These are phyloP conservation scores for Xestia sexstrigata DNA, from an alignment of 2,888 invertebrate genomes.

Conservation along the genomic window DNA sequence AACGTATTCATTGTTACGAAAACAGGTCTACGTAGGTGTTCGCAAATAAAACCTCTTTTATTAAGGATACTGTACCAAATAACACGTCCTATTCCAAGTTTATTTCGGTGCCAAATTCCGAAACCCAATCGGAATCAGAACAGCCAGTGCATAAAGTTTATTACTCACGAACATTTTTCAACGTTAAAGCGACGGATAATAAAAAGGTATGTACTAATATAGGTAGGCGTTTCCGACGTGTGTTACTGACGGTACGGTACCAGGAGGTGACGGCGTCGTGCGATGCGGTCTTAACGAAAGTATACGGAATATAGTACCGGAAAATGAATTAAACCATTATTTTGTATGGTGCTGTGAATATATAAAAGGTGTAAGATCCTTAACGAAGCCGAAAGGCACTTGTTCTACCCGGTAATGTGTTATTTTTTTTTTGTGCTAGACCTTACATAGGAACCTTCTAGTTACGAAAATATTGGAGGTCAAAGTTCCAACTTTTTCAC, in stretches of 20 bases:
- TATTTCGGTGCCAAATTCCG: slow-evolving; percentile 30
- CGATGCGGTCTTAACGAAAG: slow-evolving; percentile 40
- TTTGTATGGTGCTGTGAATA: slow-evolving; percentile 18
- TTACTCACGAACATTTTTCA: slow-evolving; percentile 55
- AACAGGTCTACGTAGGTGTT: slow-evolving; percentile 19
- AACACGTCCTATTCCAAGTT: slow-evolving; percentile 39
- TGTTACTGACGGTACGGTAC: slow-evolving; percentile 51
- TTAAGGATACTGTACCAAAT: slow-evolving; percentile 32
- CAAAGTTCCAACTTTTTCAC: no score
- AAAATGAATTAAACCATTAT: slow-evolving; percentile 23
- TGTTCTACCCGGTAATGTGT: no score
- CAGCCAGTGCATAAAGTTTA: slow-evolving; percentile 55
- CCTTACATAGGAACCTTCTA: no score
- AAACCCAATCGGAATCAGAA: slow-evolving; percentile 33
- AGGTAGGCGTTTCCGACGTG: slow-evolving; percentile 28
- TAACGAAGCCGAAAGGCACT: no score
- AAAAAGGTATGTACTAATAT: slow-evolving; percentile 49
- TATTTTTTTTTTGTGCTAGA: no score
- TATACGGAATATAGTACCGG: slow-evolving; percentile 19
- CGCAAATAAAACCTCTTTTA: slow-evolving; percentile 36
- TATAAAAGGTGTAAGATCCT: background rate
- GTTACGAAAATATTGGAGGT: no score
- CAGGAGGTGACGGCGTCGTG: slow-evolving; percentile 50
- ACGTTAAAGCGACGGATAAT: slow-evolving; percentile 44
- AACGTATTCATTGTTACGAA: slow-evolving; percentile 13